Conservation (phyloP, 2,113 vertebrate species). For the Rhea pennata region DNA sequence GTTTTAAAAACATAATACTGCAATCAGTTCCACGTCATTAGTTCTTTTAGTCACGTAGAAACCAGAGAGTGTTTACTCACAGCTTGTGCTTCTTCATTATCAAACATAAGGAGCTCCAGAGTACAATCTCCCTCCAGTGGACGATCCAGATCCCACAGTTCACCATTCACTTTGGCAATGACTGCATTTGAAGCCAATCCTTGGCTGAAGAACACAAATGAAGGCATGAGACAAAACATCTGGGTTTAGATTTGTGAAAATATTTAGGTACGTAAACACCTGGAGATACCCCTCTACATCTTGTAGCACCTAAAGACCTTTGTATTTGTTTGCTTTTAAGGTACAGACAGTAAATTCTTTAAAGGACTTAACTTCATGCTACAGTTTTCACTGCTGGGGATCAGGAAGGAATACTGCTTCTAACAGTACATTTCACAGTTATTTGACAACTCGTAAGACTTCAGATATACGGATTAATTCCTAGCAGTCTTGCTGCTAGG, state of each 20-base stretch:
- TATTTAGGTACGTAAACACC: not conserved
- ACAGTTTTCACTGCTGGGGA: not conserved
- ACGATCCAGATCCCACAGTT: constrained; percentile 82
- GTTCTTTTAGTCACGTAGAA: not conserved
- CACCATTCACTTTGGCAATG: constrained; percentile 78
- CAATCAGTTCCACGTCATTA: not conserved
- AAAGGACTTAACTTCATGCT: not conserved
- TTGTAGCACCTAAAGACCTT: not conserved
- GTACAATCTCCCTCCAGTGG: constrained; percentile 73
- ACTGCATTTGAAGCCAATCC: constrained; percentile 73
- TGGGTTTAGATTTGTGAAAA: not conserved
- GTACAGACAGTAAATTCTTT: not conserved
- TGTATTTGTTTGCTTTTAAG: not conserved
- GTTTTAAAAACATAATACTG: not conserved
- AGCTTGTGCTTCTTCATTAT: constrained; percentile 78
- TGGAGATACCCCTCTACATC: not conserved
- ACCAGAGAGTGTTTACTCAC: constrained; percentile 63
- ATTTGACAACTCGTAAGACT: not conserved
- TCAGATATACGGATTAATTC: not conserved
- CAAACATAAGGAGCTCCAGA: constrained; percentile 78
- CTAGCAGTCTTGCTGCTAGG: not conserved
- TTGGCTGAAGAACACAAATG: constrained; percentile 47
- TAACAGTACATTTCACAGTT: not conserved
- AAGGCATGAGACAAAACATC: not conserved
- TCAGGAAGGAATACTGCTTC: not conserved